Evolutionary conservation across 2,888 invertebrate genomes (phyloP).

Genomic region (Dasysyrphus albostriatus): DNA sequence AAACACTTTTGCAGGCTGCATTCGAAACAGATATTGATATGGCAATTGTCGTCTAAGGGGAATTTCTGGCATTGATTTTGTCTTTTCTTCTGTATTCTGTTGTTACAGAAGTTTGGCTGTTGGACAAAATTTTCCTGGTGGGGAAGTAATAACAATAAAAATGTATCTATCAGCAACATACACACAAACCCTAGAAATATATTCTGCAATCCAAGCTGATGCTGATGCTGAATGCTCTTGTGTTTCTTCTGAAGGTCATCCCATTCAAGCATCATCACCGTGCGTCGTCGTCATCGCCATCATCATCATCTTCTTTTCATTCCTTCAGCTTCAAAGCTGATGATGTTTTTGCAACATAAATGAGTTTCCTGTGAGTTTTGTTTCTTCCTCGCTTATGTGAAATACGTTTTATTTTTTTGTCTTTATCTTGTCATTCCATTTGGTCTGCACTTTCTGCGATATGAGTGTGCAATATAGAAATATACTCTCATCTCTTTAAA

Average conservation of each 20-base stretch:
- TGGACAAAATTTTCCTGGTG: conserved; percentile 49
- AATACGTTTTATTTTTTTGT: conserved; percentile 34
- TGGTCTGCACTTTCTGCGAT: conserved; percentile 44
- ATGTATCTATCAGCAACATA: conserved; percentile 62
- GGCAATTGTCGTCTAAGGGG: background rate
- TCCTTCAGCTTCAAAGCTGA: background rate
- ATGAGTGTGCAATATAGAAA: conserved; percentile 59
- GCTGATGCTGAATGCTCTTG: conserved; percentile 53
- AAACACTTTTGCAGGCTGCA: conserved; percentile 7
- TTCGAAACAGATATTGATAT: conserved; percentile 18
- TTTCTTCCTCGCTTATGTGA: conserved; percentile 38
- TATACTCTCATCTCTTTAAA: conserved; percentile 11
- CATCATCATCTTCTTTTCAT: conserved; percentile 15
- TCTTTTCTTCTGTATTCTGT: conserved; percentile 48
- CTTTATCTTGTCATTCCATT: conserved; percentile 31
- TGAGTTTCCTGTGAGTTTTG: conserved; percentile 69
- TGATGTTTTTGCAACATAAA: conserved; percentile 70
- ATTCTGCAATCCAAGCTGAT: conserved; percentile 51
- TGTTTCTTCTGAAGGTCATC: conserved; percentile 72
- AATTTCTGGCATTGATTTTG: conserved; percentile 67
- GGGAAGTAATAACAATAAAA: conserved; percentile 71
- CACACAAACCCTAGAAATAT: conserved; percentile 22
- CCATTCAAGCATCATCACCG: conserved; percentile 59
- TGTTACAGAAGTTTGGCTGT: conserved; percentile 55
- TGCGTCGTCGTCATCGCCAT: background rate